Evolutionary conservation across 2,113 vertebrate genomes (phyloP), one percentile per base, ranked within the genome.

Genomic region (Myiozetetes cayanensis): DNA sequence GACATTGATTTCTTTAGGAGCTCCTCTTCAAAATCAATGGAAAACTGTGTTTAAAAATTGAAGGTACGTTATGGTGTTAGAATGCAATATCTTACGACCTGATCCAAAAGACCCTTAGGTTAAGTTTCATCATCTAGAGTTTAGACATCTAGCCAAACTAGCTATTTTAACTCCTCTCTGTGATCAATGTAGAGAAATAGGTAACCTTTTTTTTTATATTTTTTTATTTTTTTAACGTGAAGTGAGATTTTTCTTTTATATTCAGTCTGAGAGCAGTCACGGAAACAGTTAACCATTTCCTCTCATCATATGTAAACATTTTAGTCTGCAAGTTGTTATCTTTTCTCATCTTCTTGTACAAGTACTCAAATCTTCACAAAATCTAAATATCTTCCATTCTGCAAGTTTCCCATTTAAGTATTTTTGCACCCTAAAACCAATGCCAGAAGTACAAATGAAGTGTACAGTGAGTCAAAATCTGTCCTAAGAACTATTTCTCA

Each of bases 1-100:
- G 89, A 93, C 93, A 93, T 85, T 90, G 82, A 96, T 96, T 93
- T 94, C 73, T 96, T 95, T 84, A 80, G 72, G 76, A 77, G 30
- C 35, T 86, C 14, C 52, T 79, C 75, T 85, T 94, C 35, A 89
- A 97, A 95, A 92, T 92, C 89, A 86, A 85, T 94, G 66, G 65
- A 89, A 92, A 78, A 89, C 61, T 87, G 52, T 94, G 85, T 87
- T 96, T 95, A 95, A 89, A 96, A 87, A 87, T 84, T 90, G 84
- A 89, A 92, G 52, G 49, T 83, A 80, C 3, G 53, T 67, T 92
- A 74, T 89, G 47, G 52, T 33, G 37, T 56, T 63, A 74, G 80
- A 95, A 93, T 90, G 68, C 24, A 94, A 50, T 92, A 90, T 53
- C 63, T 90, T 89, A 77, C 0, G 5, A 92, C 33, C 28, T 80